Evolutionary conservation across 2,888 invertebrate species (phyloP).

Genomic region (Agrotis ipsilon): DNA sequence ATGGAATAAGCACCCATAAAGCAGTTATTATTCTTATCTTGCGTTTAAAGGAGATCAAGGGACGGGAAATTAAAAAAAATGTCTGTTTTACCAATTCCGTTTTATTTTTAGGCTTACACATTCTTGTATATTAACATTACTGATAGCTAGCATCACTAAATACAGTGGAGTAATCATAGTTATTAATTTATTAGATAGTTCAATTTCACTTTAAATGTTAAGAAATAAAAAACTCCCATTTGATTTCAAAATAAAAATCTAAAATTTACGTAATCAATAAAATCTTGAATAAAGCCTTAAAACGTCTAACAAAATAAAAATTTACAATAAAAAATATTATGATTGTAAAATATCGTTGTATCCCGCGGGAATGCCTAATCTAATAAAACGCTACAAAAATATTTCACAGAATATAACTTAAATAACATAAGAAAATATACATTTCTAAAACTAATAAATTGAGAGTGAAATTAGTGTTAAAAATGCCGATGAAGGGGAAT

Average conservation of each 20-base stretch:
- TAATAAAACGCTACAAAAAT: conserved; percentile 82
- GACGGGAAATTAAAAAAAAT: conserved; percentile 68
- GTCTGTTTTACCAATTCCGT: conserved; percentile 73
- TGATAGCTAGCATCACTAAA: conserved; percentile 81
- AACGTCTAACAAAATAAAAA: conserved; percentile 87
- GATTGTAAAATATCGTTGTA: conserved; percentile 86
- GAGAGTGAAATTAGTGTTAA: conserved; percentile 60
- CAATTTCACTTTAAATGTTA: conserved; percentile 60
- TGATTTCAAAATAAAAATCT: conserved; percentile 69
- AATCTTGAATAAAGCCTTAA: conserved; percentile 75
- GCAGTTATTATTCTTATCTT: conserved; percentile 34
- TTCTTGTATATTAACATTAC: conserved; percentile 77
- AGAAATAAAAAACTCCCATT: conserved; percentile 64
- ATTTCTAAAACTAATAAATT: conserved; percentile 71
- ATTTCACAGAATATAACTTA: conserved; percentile 82
- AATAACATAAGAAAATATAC: conserved; percentile 79
- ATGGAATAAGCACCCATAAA: conserved; percentile 50
- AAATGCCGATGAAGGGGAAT: conserved; percentile 80
- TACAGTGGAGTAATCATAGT: conserved; percentile 69
- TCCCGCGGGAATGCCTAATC: conserved; percentile 81
- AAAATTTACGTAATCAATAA: conserved; percentile 70
- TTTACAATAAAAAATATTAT: conserved; percentile 85
- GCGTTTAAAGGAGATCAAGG: background rate
- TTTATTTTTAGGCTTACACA: conserved; percentile 88
- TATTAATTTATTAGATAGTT: conserved; percentile 66